Conservation (phyloP, 2,113 vertebrate genomes). For the Hemiscyllium ocellatum region DNA sequence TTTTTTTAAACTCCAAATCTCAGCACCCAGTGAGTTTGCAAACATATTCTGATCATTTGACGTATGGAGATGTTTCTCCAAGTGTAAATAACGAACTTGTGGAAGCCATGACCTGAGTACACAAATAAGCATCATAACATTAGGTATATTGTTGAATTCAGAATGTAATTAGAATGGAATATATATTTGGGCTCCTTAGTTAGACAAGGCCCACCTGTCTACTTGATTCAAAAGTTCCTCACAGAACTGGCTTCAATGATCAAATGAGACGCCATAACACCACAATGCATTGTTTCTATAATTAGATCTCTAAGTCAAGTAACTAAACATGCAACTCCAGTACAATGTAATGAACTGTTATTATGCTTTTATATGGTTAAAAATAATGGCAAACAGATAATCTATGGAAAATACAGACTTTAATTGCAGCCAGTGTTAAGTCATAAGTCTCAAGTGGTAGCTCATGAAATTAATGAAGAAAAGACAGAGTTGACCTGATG, state of each 20-base stretch:
- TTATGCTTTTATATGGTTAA: not conserved
- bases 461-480: not conserved
- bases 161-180: conserved; percentile 4
- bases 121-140: not conserved
- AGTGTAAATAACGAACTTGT: not conserved
- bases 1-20: not conserved
- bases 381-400: not conserved
- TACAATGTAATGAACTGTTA: not conserved
- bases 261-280: not conserved
- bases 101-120: not conserved
- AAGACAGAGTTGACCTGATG: not conserved
- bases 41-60: not conserved
- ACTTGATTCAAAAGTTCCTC: not conserved
- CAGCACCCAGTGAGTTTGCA: not conserved
- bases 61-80: not conserved
- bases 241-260: not conserved
- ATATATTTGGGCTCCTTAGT: not conserved
- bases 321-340: not conserved
- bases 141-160: not conserved
- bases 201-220: not conserved
- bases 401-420: not conserved
- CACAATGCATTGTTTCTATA: not conserved
- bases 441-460: not conserved
- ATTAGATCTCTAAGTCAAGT: not conserved
- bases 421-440: not conserved